Evolutionary conservation across 2,113 vertebrate species (phyloP).

Genomic region (Daubentonia madagascariensis): DNA sequence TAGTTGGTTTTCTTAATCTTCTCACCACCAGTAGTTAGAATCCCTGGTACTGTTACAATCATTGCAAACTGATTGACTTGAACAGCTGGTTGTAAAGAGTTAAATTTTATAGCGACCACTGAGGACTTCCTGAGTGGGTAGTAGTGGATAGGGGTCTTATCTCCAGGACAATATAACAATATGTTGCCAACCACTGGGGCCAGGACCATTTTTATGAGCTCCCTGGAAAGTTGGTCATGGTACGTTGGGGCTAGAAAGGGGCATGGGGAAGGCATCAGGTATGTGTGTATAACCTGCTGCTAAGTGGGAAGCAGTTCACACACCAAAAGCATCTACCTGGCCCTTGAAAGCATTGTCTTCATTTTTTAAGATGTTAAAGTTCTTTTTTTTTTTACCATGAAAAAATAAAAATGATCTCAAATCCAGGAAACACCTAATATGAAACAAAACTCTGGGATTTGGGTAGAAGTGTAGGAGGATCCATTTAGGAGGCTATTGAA

Average conservation of each 20-base stretch:
- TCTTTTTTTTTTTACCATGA: background rate
- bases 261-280: background rate
- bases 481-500: background rate
- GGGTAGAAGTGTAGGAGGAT: background rate
- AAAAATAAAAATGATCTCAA: constrained; percentile 10
- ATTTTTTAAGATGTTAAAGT: background rate
- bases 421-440: constrained; percentile 15
- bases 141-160: background rate
- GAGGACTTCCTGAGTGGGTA: background rate
- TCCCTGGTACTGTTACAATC: background rate
- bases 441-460: constrained; percentile 30
- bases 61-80: constrained; percentile 14
- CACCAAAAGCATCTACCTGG: background rate
- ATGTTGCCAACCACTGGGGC: background rate
- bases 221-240: background rate
- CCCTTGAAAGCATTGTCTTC: background rate
- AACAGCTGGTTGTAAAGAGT: background rate
- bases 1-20: constrained; percentile 45
- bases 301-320: background rate
- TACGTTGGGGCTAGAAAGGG: background rate
- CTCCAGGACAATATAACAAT: background rate
- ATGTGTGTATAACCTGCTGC: background rate
- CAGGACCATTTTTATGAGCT: background rate
- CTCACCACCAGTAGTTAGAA: background rate
- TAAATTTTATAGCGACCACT: background rate